Evolutionary conservation across 2,888 invertebrate species (phyloP).

Genomic region (Deilephila elpenor): DNA sequence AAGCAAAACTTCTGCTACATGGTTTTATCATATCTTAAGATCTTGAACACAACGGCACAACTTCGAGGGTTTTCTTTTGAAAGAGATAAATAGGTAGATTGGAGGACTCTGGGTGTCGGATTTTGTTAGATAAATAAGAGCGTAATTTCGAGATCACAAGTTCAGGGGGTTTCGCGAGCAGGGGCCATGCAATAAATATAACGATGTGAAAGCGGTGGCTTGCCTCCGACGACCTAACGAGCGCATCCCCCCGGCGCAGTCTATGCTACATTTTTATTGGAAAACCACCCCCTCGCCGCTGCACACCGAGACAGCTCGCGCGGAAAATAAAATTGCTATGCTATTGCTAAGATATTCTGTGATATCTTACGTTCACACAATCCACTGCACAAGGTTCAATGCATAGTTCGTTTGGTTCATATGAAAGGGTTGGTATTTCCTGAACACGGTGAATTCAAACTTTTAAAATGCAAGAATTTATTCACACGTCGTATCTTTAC

Average conservation of each 20-base stretch:
- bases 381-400: constrained; percentile 27
- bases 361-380: constrained; percentile 71
- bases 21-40: constrained; percentile 1
- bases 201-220: constrained; percentile 71
- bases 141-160: constrained; percentile 36
- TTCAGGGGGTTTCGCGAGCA: constrained; percentile 43
- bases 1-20: neutral
- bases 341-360: no score
- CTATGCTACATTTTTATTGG: constrained; percentile 70
- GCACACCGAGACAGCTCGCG: constrained; percentile 65
- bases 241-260: constrained; percentile 52
- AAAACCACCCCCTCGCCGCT: constrained; percentile 59
- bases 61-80: neutral
- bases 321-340: constrained; percentile 78
- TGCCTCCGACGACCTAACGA: constrained; percentile 56
- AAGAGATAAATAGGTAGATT: constrained; percentile 10
- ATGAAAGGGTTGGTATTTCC: neutral
- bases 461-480: neutral
- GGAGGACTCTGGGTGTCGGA: constrained; percentile 35
- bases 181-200: constrained; percentile 71
- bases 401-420: neutral
- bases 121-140: constrained; percentile 26
- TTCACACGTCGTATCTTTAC: neutral
- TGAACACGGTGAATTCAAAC: neutral
- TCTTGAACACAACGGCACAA: constrained; percentile 3